Base-by-base conservation (phyloP, 2,113 vertebrate species). In the Mus spicilegus region DNA sequence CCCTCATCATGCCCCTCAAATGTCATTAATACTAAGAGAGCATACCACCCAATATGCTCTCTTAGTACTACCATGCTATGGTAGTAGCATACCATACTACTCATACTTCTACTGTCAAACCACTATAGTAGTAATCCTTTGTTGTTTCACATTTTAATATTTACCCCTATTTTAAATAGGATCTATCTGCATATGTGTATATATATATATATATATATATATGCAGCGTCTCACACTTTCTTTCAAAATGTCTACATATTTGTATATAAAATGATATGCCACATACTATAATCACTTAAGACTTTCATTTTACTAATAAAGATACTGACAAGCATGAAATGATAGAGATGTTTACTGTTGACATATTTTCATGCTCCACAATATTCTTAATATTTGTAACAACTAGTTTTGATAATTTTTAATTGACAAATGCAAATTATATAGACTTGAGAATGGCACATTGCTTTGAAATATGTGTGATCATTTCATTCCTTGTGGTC, bases 201-300 rank as follows among this genome's bases (percentile, higher is more conserved):
- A 73, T 6, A 5, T 51, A 51, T 51, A 51, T 5, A 54, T 54
- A 54, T 10, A 54, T 54, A 54, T 54, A 54, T 54, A 8, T 54
- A 54, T 54, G 42, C 19, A 76, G 65, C 1, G 72, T 19, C n/a
- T 87, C n/a, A 85, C 2, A 77, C 17, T 67, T 84, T 65, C 33
- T 77, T 81, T 77, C 17, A 92, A 84, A 90, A 78, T 39, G 7
- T 93, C 81, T 69, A 42, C n/a, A 87, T 67, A 77, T 61, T 39
- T 80, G 10, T 30, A 46, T 54, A 14, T 33, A 63, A 77, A 82
- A 3, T 56, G 1, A 42, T 73, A 73, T 46, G 22, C 5, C 1
- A 30, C 10, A 26, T 75, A 28, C 4, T 75, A 17, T 54, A 75
- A 63, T 78, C 19, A 70, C 1, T 77, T 39, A 91, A 56, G 20